These are phyloP conservation scores for Drosophila tripunctata DNA, from an alignment of 2,888 invertebrate species.

Conservation along the genomic window DNA sequence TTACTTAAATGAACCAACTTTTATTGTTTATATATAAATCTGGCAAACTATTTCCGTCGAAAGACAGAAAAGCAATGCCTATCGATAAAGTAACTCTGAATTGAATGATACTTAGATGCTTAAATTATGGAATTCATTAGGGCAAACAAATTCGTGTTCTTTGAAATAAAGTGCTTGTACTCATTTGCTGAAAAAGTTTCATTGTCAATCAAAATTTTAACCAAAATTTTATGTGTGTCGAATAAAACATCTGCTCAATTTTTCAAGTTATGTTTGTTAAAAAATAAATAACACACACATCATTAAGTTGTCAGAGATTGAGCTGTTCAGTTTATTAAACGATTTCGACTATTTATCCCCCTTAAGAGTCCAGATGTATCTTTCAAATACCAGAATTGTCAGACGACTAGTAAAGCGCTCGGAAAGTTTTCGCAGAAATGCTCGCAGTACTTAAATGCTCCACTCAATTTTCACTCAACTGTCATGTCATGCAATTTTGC, in stretches of 20 bases:
- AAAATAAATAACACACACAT: conserved; percentile 20
- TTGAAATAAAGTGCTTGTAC: too few species aligned
- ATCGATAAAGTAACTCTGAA: too few species aligned
- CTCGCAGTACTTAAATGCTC: conserved; percentile 18
- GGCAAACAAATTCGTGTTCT: too few species aligned
- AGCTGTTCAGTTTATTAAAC: conserved; percentile 36
- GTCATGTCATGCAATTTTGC: conserved; percentile 41
- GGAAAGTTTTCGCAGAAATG: conserved; percentile 15
- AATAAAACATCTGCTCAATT: neutral
- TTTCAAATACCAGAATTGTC: conserved; percentile 7
- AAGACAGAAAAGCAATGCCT: too few species aligned
- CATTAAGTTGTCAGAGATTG: conserved; percentile 27
- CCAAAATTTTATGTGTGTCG: too few species aligned
- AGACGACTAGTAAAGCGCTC: conserved; percentile 17
- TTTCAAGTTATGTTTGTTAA: conserved; percentile 4
- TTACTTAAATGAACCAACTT: too few species aligned
- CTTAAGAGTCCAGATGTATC: neutral
- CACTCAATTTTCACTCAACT: conserved; percentile 54
- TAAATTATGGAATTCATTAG: too few species aligned
- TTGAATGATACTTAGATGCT: too few species aligned
- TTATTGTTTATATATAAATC: too few species aligned
- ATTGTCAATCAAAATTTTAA: too few species aligned
- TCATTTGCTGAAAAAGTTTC: too few species aligned
- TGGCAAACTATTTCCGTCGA: too few species aligned
- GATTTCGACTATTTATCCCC: conserved; percentile 25